Evolutionary conservation across 2,888 invertebrate genomes (phyloP), one percentile per base, ranked within the genome.

Genomic region (Cheilosia soror): DNA sequence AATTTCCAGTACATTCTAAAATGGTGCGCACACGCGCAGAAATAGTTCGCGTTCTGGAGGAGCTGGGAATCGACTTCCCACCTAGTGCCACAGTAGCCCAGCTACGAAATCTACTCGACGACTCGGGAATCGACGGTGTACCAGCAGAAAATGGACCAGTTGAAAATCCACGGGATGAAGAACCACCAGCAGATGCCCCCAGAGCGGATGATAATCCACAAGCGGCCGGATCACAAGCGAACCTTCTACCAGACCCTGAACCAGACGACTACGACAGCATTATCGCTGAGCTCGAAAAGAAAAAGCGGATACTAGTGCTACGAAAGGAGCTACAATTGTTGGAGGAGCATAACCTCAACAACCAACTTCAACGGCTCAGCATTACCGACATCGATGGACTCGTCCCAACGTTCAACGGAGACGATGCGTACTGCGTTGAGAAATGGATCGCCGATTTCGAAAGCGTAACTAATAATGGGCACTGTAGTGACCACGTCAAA

Each of bases 311-410:
- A 4, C 9, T 42, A 9, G 1, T 29, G n/a, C 62, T 62, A 29
- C 63, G 47, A 27, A 9, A 31, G 20, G 31, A 63, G 29, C 29
- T 49, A 31, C 11, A 47, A 20, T 3, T 31, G 25, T 49, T 63
- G 47, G 63, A 63, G 47, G 63, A 63, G 25, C 63, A 63, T 9
- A 63, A 15, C 31, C 11, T 47, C 31, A 63, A 15, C 63, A 63
- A 29, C 6, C 9, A 63, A 29, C 7, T 63, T 0, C 47, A 63
- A 47, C 27, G 20, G 31, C 47, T 63, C 13, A 63, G 31, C 63
- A 63, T 63, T 13, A 31, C 9, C 25, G 47, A 63, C 31, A 47
- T 47, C 47, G 63, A 63, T 29, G 63, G 63, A 31, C 31, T 49
- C 9, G 63, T 63, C 15, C 49, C 63, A 31, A 11, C 49, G 2